phyloP scores from a whole-genome alignment of 2,888 invertebrate genomes.

The Argynnis bischoffii region DNA sequence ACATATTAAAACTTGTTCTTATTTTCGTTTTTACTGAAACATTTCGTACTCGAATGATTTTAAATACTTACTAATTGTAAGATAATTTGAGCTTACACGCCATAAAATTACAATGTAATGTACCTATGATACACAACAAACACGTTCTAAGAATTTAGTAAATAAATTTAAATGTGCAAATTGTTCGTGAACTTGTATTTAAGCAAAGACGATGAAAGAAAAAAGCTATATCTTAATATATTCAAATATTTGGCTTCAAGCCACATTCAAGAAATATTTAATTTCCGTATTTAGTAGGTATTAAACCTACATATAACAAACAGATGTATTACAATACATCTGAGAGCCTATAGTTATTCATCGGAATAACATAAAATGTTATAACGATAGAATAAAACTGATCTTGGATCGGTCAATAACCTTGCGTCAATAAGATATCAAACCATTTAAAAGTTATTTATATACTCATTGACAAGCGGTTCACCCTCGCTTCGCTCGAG shows the following conservation, averaged over 20 bases:
- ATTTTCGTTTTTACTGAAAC: slow-evolving; percentile 7
- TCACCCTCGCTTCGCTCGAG: too few species aligned
- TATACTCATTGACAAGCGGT: not conserved
- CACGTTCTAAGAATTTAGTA: not conserved
- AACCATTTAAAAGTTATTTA: not conserved
- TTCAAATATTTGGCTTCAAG: slow-evolving; percentile 54
- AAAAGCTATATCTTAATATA: slow-evolving; percentile 52
- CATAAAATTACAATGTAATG: not conserved
- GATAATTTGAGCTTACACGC: not conserved
- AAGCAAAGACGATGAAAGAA: slow-evolving; percentile 30
- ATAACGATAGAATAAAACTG: slow-evolving; percentile 17
- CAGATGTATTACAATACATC: too few species aligned
- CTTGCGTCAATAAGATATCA: slow-evolving; percentile 24
- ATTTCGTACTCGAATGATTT: not conserved
- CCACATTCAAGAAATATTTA: slow-evolving; percentile 50
- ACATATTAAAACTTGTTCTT: not conserved
- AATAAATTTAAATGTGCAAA: slow-evolving; percentile 20
- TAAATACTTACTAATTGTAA: not conserved
- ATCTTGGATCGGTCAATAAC: slow-evolving; percentile 23
- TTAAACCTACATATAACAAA: too few species aligned
- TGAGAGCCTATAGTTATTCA: not conserved
- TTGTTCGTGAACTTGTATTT: slow-evolving; percentile 35
- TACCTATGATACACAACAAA: not conserved
- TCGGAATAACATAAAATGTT: slow-evolving; percentile 19
- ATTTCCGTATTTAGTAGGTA: slow-evolving; percentile 24